Evolutionary conservation across 2,797 vertebrate genomes (phyloP), one percentile per base, ranked within the genome.

Genomic region (Oophaga sylvatica): DNA sequence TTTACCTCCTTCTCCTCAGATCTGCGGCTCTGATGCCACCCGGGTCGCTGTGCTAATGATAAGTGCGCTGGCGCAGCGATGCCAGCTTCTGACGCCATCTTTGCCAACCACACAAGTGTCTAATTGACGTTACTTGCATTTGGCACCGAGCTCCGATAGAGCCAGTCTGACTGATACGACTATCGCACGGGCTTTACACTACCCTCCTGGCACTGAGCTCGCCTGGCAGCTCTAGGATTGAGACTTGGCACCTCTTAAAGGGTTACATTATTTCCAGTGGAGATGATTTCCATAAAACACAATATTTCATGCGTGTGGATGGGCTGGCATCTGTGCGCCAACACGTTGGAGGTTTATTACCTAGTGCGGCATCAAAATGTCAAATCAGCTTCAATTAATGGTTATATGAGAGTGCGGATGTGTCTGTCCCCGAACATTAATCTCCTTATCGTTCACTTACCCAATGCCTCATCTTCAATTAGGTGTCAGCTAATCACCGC

Each of bases 351-450:
- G 80, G 71, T 82, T 85, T 89, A 86, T 89, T 82, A 89, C 84
- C 83, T 89, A 71, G 79, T 60, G 62, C 80, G 31, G 79, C 82
- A 86, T 86, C 79, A 71, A 89, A 85, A 89, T 89, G 87, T 89
- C 87, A 89, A 82, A 85, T 85, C 84, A 86, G 60, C 87, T 89
- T 60, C 70, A 89, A 89, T 86, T 85, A 86, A 81, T 75, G 45
- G 79, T 45, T 41, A 59, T 67, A 41, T 2, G 70, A 82, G 76
- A 86, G 79, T 79, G 57, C 67, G 71, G 79, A 81, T 78, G 79
- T 82, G 87, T 82, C 84, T 86, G 87, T 71, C 83, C 70, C 20
- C 31, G 15, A 77, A 17, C 70, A 89, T 86, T 86, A 86, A 89
- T 85, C 87, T 82, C 48, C 87, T 89, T 86, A 85, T 89, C 87